Base-by-base conservation (phyloP, 1,140 invertebrate genomes). In the Anadara kagoshimensis region DNA sequence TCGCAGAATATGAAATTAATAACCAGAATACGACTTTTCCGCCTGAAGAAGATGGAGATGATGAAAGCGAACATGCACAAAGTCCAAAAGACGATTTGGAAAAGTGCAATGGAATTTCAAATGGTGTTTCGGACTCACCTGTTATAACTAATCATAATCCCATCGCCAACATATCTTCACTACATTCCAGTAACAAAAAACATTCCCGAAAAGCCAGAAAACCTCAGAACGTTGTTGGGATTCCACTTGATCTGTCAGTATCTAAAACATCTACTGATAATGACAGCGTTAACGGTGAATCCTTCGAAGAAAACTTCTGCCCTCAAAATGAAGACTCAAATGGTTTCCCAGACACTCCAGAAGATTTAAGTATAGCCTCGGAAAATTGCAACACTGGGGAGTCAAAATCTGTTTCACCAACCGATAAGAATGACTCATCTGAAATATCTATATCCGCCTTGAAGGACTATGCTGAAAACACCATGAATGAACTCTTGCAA, bases 401-500 rank as follows among this genome's bases (percentile, higher is more conserved):
- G 2, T 36, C 29, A 36, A 36, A 36, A 36, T 36, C 29, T 36
- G 29, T 36, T 36, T 36, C 29, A 36, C 29, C 29, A 7, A 7
- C 29, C 7, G 29, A 36, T 36, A 36, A 36, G n/a, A 36, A 36
- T 36, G 29, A 36, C 7, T 36, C 29, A 36, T 36, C 29, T 2
- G 29, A 36, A 36, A 36, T 36, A 3, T 36, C 29, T 59, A 64
- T 67, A 24, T 59, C 67, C 51, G 68, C 47, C 7, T 56, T 94
- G 85, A 91, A 92, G 75, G 93, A 94, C 80, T 94, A 93, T 85
- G 93, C 93, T 7, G 93, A 94, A 88, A 93, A 92, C 65, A 94
- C 93, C 3, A 94, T 94, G 93, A 93, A 93, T 73, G 93, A 94
- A 85, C 86, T 94, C 44, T 87, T 94, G 20, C 92, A 93, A 18